Percentiles rank a stretch among this genome's conserved stretches.
These are phyloP conservation scores for Pseudachorutes palmiensis DNA, from an alignment of 1,140 invertebrate species.

Conservation along the genomic window DNA sequence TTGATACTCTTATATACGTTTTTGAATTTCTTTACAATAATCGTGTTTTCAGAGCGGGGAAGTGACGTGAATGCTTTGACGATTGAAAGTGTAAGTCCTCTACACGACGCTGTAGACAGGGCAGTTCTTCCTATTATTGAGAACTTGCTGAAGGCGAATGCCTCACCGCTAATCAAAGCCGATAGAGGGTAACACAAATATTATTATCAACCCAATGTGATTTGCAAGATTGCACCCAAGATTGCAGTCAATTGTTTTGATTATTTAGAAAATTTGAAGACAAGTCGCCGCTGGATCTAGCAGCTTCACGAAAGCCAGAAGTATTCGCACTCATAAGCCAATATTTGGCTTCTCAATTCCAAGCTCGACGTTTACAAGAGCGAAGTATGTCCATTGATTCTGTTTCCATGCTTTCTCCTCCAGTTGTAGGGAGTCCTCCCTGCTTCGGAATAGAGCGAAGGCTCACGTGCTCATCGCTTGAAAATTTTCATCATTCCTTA, in stretches of 20 bases:
- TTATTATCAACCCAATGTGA: too few relatives aligned
- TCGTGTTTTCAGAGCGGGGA: constrained; percentile 23
- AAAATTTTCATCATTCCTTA: constrained; percentile 26
- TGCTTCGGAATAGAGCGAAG: constrained; percentile 19
- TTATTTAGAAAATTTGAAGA: constrained; percentile 43
- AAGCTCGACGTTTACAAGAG: constrained; percentile 15
- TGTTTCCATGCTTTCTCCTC: constrained; percentile 3
- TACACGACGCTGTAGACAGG: constrained; percentile 56
- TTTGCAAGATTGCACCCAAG: not conserved
- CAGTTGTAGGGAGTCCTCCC: constrained; percentile 29
- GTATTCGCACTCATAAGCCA: constrained; percentile 43
- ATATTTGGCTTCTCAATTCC: constrained; percentile 33
- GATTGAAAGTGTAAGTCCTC: constrained; percentile 48
- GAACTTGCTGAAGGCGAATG: constrained; percentile 50
- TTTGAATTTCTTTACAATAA: constrained; percentile 4
- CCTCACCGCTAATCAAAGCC: constrained; percentile 51
- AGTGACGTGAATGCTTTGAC: constrained; percentile 35
- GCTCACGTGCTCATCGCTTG: constrained; percentile 2
- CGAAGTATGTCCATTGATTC: constrained; percentile 38
- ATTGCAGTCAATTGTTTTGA: not conserved
- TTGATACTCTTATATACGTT: not conserved
- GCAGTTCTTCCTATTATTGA: constrained; percentile 51
- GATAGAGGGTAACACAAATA: constrained; percentile 46
- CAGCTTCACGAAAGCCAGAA: constrained; percentile 43
- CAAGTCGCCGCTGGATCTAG: constrained; percentile 49